Base-by-base conservation (phyloP, 2,888 invertebrate genomes). In the Pollenia amentaria region DNA sequence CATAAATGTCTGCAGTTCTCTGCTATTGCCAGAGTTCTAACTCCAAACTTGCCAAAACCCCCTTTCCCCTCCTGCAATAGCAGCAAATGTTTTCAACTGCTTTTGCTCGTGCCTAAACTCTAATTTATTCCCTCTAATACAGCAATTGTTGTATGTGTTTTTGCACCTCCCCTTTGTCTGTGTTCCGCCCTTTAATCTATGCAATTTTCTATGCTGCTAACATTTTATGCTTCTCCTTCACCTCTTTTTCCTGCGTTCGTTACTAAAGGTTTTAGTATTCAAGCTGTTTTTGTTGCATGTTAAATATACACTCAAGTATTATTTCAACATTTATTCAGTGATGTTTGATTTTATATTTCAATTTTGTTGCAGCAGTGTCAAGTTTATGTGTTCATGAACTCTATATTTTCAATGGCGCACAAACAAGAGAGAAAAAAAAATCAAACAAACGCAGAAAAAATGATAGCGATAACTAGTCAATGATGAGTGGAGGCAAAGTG, bases 301-400 rank as follows among this genome's bases (percentile, higher is more conserved):
- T 38, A 51, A 67, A 69, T 73, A 62, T 51, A 57, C 51, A 57
- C 51, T 77, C 46, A 64, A 65, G 48, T 57, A 44, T 48, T 44
- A 67, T 48, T 73, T 51, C 64, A 44, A 46, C 18, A 42, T 79
- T 38, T 51, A 51, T 18, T 70, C 38, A 14, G 18, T 85, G 53
- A 73, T 79, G 65, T 67, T 57, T 84, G 87, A 84, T 87, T 87
- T 87, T 83, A 77, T 77, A 84, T 87, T 87, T 84, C 53, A 85
- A 82, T 85, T 84, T 88, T 80, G n/a, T 80, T 80, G 53, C 88
- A 87, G 89, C 90, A 91, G 91, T 91, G 91, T 90, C 91, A 91
- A 91, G 91, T 91, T 91, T 91, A 91, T 90, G 89, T 90, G 90
- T 89, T 90, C 91, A 90, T 90, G 91, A 91, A 91, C 91, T 91